Percentiles rank a stretch among this genome's conserved stretches.
These are phyloP conservation scores for Grantiella picta DNA, from an alignment of 2,113 vertebrate species.

Conservation along the genomic window DNA sequence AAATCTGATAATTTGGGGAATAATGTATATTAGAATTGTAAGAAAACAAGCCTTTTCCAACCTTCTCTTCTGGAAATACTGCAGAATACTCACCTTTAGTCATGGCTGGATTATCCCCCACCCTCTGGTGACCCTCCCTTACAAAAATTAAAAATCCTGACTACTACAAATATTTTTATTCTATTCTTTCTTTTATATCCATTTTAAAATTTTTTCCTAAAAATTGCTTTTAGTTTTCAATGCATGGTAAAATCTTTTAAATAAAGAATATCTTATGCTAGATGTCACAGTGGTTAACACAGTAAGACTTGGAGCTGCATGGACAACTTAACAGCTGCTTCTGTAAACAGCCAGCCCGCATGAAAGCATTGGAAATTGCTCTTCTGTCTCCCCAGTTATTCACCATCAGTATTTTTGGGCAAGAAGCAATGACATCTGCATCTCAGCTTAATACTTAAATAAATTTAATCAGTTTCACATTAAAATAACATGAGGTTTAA, in stretches of 20 bases:
- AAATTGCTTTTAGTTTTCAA: neutral
- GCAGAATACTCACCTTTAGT: neutral
- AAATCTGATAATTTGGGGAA: neutral
- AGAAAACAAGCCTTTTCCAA: neutral
- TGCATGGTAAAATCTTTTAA: neutral
- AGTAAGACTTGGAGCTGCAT: neutral
- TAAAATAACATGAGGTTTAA: neutral
- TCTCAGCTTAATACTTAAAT: neutral
- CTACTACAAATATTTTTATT: neutral
- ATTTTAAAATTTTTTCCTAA: neutral
- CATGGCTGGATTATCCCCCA: neutral
- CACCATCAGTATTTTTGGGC: neutral
- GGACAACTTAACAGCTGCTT: neutral
- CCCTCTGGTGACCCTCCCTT: neutral
- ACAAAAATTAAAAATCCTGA: neutral
- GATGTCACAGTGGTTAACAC: neutral
- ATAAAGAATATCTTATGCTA: neutral
- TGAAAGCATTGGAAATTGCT: neutral
- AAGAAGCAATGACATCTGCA: neutral
- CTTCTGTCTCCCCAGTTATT: neutral
- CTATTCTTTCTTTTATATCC: neutral
- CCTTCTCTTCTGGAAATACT: neutral
- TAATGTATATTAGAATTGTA: neutral
- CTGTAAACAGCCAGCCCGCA: neutral
- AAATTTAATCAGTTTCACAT: neutral